Conservation (phyloP, 1,140 invertebrate species). For the Riptortus pedestris region DNA sequence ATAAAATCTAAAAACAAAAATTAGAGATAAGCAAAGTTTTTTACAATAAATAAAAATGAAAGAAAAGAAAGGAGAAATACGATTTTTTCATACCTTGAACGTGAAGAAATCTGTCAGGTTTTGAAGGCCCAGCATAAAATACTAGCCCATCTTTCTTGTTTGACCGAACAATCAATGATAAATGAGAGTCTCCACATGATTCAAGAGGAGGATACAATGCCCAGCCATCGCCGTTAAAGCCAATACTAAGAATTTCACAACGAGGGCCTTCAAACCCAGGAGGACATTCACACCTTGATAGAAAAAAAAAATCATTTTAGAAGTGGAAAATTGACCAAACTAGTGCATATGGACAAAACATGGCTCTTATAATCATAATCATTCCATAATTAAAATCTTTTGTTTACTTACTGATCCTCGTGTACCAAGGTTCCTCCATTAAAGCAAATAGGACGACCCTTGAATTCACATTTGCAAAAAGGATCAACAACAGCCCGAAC, state of each 20-base stretch:
- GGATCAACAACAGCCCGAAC: conserved; percentile 68
- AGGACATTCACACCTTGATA: conserved; percentile 48
- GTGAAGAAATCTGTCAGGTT: conserved; percentile 45
- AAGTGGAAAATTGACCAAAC: background rate
- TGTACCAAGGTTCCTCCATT: conserved; percentile 59
- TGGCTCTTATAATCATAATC: background rate
- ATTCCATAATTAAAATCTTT: background rate
- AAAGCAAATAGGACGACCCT: conserved; percentile 43
- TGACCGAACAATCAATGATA: conserved; percentile 68
- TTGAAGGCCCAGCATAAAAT: conserved; percentile 79
- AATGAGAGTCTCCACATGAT: conserved; percentile 61
- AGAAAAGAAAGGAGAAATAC: background rate
- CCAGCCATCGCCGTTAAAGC: conserved; percentile 77
- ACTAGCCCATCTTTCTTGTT: conserved; percentile 65
- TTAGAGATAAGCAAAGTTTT: conserved; percentile 5
- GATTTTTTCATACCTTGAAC: conserved; percentile 43
- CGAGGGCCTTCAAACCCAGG: conserved; percentile 69
- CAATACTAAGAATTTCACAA: conserved; percentile 78
- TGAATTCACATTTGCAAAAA: conserved; percentile 53
- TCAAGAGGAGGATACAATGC: conserved; percentile 77
- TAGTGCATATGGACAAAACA: background rate
- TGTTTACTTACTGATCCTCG: conserved; percentile 40
- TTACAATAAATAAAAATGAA: background rate
- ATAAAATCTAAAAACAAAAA: conserved; percentile 66
- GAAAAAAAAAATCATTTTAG: background rate